Base-by-base conservation (phyloP, 2,113 vertebrate species). In the Ancistrus triradiatus region DNA sequence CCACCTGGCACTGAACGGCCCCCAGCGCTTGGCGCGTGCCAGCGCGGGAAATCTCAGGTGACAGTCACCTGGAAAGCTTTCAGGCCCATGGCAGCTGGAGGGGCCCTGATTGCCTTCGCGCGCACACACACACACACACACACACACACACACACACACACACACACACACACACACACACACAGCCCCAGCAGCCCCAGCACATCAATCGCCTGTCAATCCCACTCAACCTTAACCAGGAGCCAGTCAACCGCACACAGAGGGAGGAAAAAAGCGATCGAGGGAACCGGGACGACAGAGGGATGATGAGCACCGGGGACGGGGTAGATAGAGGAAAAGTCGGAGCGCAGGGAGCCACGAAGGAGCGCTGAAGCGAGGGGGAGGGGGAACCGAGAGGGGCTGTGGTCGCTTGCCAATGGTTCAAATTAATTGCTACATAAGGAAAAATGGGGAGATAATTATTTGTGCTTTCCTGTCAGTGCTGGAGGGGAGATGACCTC, bases 371-470 rank as follows among this genome's bases (percentile, higher is more conserved):
- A 58, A 59, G 60, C 24, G 56, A 49, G 52, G 33, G 58, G 40
- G 43, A 84, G 78, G 76, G 71, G 33, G 80, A 84, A 82, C 77
- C 73, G 78, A 85, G 51, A 81, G 74, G 77, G 77, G 78, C 80
- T 74, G 67, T 61, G 80, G 85, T 80, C 78, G 80, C 76, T 79
- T 87, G 83, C 81, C 86, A 91, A 90, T 87, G 87, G 89, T 88
- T 88, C 86, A 92, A 91, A 93, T 93, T 92, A 93, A 94, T 94
- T 93, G 89, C 91, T 93, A 93, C 90, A 92, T 88, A 90, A 89
- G 89, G 91, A 92, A 89, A 92, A 93, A 91, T 87, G 85, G 90
- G 90, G 89, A 93, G 89, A 93, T 93, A 91, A 94, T 94, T 93
- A 93, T 94, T 93, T 88, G 88, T 88, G 89, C 87, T 91, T 91